Evolutionary conservation across 2,797 vertebrate species (phyloP).

Genomic region (Hoplostethus atlanticus): DNA sequence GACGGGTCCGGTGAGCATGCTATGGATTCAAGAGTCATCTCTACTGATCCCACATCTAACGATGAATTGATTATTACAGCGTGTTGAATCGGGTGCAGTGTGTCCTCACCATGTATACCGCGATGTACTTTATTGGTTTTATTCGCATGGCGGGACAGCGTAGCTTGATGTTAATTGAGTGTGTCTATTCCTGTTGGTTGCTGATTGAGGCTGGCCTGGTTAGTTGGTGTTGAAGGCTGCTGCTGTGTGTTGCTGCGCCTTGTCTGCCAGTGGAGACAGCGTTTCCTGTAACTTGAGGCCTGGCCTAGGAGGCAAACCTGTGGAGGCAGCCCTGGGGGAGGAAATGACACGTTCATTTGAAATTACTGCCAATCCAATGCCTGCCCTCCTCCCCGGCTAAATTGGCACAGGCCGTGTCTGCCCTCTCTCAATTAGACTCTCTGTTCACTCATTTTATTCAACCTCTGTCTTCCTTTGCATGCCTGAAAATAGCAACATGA

Average conservation of each 20-base stretch:
- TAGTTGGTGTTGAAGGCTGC: conserved; percentile 79
- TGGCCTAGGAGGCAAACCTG: conserved; percentile 62
- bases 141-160: conserved; percentile 19
- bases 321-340: conserved; percentile 66
- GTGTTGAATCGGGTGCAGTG: conserved; percentile 29
- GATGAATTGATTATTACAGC: conserved; percentile 40
- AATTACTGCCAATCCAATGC: conserved; percentile 75
- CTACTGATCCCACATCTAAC: conserved; percentile 30
- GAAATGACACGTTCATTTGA: conserved; percentile 80
- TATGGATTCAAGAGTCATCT: conserved; percentile 36
- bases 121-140: conserved; percentile 26
- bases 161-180: conserved; percentile 73
- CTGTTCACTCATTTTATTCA: conserved; percentile 51
- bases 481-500: conserved; percentile 13
- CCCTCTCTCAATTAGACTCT: conserved; percentile 56
- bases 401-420: conserved; percentile 57
- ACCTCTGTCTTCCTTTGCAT: conserved; percentile 38
- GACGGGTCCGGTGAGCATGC: conserved; percentile 43
- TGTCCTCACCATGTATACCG: conserved; percentile 46
- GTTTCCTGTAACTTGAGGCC: conserved; percentile 83
- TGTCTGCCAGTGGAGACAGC: conserved; percentile 68
- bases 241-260: conserved; percentile 68
- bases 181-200: conserved; percentile 69
- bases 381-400: conserved; percentile 43
- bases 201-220: conserved; percentile 68